Base-by-base conservation (phyloP, 2,888 invertebrate genomes). In the Himalopsyche anomala region DNA sequence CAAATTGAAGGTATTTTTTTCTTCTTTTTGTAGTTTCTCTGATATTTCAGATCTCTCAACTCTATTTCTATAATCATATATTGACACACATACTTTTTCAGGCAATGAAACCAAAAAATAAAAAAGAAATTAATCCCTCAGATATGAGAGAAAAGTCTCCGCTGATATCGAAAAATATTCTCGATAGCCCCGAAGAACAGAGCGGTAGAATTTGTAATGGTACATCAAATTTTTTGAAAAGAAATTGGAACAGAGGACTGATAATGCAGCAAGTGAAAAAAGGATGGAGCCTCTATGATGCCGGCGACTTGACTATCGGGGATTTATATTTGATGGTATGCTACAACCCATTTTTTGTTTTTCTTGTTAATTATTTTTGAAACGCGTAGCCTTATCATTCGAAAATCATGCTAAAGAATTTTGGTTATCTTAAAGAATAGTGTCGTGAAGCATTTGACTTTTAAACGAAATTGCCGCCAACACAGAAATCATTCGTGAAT, bases 291-390 rank as follows among this genome's bases (percentile, higher is more conserved):
- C 90, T 94, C 11, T 92, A 94, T 19, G 96, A 96, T 90, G 95
- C 96, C 0, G 96, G 96, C 9, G 95, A 96, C 54, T 94, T 98
- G 74, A 97, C 97, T 5, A 94, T 99, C 51, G 98, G 98, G 0
- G 98, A 99, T 92, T 92, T 98, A 85, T 98, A 98, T 92, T 93
- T 98, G 82, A 97, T 98, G 95, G 96, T 97, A 90, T 92, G 92
- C 87, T 28, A 28, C 28, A 42, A 84, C 51, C 51, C 2, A 51
- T 38, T 38, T 74, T 11, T 74, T 4, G 9, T 36, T 74, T 74
- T 4, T 19, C n/a, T 11, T 74, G 74, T 74, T n/a, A 19, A 15
- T 12, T 17, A 36, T 17, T 15, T 17, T 12, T 69, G 1, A 2
- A 15, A 17, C 6, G 6, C 8, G 28, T 15, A 12, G 19, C 4